Evolutionary conservation across 1,140 invertebrate species (phyloP).

Genomic region (Portunus trituberculatus): DNA sequence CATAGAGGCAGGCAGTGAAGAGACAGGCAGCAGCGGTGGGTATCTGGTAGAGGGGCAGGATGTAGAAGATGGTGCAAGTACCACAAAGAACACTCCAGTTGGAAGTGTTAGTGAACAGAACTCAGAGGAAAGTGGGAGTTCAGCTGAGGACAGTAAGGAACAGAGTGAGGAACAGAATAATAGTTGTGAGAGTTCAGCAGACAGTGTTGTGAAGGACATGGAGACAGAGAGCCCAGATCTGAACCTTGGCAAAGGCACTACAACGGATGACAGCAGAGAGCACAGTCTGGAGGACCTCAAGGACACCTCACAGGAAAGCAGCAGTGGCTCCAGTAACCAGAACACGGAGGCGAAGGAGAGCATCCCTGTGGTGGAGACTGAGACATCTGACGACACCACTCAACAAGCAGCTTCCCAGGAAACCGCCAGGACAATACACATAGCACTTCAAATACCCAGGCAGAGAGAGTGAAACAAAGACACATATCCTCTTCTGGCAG

Average conservation of each 20-base stretch:
- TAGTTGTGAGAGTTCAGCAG: too few species aligned
- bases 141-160: too few species aligned
- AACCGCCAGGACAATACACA: neutral
- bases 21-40: neutral
- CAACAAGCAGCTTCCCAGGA: neutral
- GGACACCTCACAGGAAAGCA: neutral
- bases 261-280: neutral
- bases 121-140: too few species aligned
- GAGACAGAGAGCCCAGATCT: neutral
- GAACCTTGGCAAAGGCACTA: neutral
- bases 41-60: neutral
- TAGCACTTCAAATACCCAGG: neutral
- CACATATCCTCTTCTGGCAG: slow-evolving; percentile 64
- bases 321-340: neutral
- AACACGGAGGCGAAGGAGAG: neutral
- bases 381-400: neutral
- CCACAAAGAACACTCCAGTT: neutral
- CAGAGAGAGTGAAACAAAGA: slow-evolving; percentile 10
- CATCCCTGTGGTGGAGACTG: neutral
- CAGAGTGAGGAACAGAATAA: too few species aligned
- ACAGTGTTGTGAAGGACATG: neutral
- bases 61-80: slow-evolving; percentile 16
- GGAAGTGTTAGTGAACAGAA: neutral
- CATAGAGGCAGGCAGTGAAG: neutral
- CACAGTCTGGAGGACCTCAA: neutral